Evolutionary conservation across 2,797 vertebrate genomes (phyloP), one percentile per base, ranked within the genome.

Genomic region (Euthynnus affinis): DNA sequence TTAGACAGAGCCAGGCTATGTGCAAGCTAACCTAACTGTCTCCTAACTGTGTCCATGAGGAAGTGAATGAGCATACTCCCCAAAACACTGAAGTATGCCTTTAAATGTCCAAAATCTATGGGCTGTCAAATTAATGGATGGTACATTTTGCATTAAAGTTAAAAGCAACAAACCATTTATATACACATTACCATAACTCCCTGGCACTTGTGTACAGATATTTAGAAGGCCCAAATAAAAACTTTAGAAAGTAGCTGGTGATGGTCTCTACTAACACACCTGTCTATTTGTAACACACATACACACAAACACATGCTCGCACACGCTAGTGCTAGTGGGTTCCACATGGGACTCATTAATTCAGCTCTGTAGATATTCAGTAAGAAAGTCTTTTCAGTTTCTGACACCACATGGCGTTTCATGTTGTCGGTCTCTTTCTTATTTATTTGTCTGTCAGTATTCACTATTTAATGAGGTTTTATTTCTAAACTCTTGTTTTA

Each of bases 261-360:
- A 59, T 1, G 22, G 25, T 46, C 44, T 58, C 17, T 22, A 58
- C 68, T 37, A 78, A 73, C 23, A 51, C 37, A 86, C 46, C 34
- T 69, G 73, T 78, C 58, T 77, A 2, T 55, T 20, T 32, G 7
- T 49, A 62, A 52, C 49, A 76, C n/a, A 17, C 25, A n/a, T 17
- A 29, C 42, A 71, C 6, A 37, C 13, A 22, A n/a, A 66, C n/a
- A 57, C 44, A 46, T 18, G 6, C 5, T 17, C 15, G 0, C 44
- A 18, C 15, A 46, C 44, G 7, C 46, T 42, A 42, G 18, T 6
- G 10, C 51, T 29, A 48, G 22, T 20, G 6, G 40, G 46, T 51
- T 83, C 52, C 87, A 85, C 70, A 18, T 44, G 85, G 82, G 82
- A 88, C 67, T 89, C 80, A 82, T 87, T 92, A 87, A 78, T 68